These are phyloP conservation scores for Opisthograptis luteolata DNA, from an alignment of 2,888 invertebrate genomes.

Conservation along the genomic window DNA sequence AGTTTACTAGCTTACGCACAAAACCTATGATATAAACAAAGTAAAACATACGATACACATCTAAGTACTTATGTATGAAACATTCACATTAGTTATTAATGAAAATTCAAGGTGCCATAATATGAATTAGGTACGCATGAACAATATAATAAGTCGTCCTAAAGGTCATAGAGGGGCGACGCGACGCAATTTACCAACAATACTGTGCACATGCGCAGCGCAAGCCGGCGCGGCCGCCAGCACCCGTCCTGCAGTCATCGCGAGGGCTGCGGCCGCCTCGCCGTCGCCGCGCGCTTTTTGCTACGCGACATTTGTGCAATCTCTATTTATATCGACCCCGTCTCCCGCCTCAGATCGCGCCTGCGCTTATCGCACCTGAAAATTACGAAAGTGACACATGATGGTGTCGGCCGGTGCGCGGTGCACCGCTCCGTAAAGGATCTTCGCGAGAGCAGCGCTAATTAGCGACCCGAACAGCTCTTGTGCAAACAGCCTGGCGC, in stretches of 20 bases:
- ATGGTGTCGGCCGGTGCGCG: conserved; percentile 60
- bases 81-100: too few species aligned
- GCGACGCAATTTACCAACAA: conserved; percentile 68
- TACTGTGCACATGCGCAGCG: conserved; percentile 60
- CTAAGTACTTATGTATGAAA: too few species aligned
- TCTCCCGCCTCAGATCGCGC: conserved; percentile 61
- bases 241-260: conserved; percentile 37
- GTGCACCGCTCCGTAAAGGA: conserved; percentile 50
- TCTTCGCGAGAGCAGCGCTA: conserved; percentile 45
- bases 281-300: conserved; percentile 40
- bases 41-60: too few species aligned
- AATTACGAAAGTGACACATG: conserved; percentile 77
- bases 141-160: conserved; percentile 23
- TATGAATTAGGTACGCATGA: too few species aligned
- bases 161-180: conserved; percentile 53
- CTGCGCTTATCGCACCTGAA: conserved; percentile 64
- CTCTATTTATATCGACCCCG: conserved; percentile 78
- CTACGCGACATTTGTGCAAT: conserved; percentile 45
- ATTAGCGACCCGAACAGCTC: conserved; percentile 41
- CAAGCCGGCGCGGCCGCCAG: conserved; percentile 35
- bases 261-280: conserved; percentile 35
- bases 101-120: too few species aligned
- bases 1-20: too few species aligned
- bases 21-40: too few species aligned
- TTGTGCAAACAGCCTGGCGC: too few species aligned